A percentile compares a stretch with the other conserved stretches of the same genome.
phyloP scores from a whole-genome alignment of 37 sponge, comb jelly and placozoan genomes.

The Agelas oroides region DNA sequence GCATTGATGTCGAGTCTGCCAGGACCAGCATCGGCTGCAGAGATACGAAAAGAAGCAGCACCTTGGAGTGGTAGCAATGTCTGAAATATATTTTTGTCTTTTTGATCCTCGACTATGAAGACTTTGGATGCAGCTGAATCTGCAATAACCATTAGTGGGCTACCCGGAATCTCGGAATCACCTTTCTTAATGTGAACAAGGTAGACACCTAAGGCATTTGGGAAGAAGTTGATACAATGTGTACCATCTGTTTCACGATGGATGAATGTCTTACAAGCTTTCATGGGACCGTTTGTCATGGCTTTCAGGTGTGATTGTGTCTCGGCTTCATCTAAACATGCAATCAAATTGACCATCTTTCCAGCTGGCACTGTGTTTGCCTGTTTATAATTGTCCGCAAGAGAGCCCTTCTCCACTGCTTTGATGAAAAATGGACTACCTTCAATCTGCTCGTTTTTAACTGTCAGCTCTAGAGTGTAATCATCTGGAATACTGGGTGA shows the following conservation, averaged over 20 bases:
- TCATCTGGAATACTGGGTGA: slow-evolving; percentile 34
- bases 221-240: slow-evolving; percentile 22
- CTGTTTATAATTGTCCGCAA: background rate
- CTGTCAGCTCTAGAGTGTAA: slow-evolving; percentile 27
- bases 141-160: slow-evolving; percentile 2
- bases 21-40: slow-evolving; percentile 34
- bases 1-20: slow-evolving; percentile 52
- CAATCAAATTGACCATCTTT: slow-evolving; percentile 31
- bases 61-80: background rate
- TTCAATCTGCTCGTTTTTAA: slow-evolving; percentile 23
- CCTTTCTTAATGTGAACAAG: background rate
- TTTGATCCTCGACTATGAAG: slow-evolving; percentile 36
- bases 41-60: slow-evolving; percentile 14
- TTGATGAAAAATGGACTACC: slow-evolving; percentile 71
- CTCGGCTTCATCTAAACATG: background rate
- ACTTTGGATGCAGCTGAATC: slow-evolving; percentile 43
- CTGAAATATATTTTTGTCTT: slow-evolving; percentile 38
- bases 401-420: slow-evolving; percentile 3
- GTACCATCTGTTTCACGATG: background rate
- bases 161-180: slow-evolving; percentile 28
- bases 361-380: slow-evolving; percentile 28
- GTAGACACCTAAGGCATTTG: slow-evolving; percentile 29
- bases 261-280: background rate
- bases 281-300: slow-evolving; percentile 22
- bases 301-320: background rate